phyloP scores from a whole-genome alignment of 2,113 vertebrate genomes.

The Otis tarda region DNA sequence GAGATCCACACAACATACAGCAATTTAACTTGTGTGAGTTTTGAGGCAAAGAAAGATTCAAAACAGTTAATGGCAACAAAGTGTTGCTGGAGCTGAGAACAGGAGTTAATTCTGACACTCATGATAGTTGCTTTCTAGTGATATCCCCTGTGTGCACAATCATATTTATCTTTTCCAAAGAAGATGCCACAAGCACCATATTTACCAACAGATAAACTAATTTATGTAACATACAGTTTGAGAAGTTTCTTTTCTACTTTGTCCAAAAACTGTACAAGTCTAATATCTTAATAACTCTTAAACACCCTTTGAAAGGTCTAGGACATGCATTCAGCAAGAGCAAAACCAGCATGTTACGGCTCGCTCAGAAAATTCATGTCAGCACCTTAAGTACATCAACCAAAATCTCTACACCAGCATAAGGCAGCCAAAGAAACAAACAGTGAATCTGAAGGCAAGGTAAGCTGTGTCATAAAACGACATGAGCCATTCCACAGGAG shows the following conservation, averaged over 20 bases:
- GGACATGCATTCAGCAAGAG: not conserved
- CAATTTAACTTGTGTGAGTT: not conserved
- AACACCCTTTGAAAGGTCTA: not conserved
- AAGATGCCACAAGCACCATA: not conserved
- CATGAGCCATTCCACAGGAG: not conserved
- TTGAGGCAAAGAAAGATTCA: not conserved
- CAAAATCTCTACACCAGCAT: not conserved
- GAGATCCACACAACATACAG: not conserved
- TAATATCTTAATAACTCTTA: not conserved
- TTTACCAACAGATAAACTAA: not conserved
- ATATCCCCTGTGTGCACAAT: not conserved
- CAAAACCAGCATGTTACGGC: not conserved
- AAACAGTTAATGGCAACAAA: not conserved
- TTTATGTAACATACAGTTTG: not conserved
- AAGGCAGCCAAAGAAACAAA: not conserved
- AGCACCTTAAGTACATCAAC: not conserved
- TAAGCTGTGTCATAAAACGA: not conserved
- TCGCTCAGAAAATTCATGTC: not conserved
- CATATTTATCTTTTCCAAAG: not conserved
- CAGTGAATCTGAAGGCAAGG: not conserved
- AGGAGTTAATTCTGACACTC: not conserved
- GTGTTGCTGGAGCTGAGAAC: not conserved
- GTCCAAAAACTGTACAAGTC: not conserved
- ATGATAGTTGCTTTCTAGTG: not conserved
- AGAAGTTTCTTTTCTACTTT: not conserved